These are phyloP conservation scores for Platysteira castanea DNA, from an alignment of 2,113 vertebrate genomes.

Conservation along the genomic window DNA sequence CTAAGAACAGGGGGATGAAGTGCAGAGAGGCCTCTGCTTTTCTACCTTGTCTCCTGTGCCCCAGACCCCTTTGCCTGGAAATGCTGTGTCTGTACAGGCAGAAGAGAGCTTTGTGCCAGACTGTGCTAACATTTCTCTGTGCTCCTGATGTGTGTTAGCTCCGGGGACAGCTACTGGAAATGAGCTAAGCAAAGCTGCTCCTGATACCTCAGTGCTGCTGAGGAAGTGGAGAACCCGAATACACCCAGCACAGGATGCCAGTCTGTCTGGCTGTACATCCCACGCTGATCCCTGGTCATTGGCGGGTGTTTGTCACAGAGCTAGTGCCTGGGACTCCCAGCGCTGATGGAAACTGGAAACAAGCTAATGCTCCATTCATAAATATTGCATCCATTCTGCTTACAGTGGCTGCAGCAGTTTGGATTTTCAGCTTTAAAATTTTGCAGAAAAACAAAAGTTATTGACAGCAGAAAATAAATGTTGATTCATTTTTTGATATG, in stretches of 20 bases:
- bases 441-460: not conserved
- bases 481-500: not conserved
- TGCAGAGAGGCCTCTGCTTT: not conserved
- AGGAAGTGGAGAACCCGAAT: not conserved
- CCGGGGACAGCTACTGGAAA: not conserved
- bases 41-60: not conserved
- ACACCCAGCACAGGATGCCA: not conserved
- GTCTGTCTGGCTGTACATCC: accelerated
- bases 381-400: not conserved
- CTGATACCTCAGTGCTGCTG: not conserved
- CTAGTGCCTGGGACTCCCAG: not conserved
- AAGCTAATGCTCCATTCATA: not conserved
- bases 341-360: not conserved
- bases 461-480: not conserved
- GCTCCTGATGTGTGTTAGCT: not conserved
- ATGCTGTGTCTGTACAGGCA: not conserved
- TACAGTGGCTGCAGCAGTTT: not conserved
- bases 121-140: not conserved
- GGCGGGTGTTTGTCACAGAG: not conserved
- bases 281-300: not conserved
- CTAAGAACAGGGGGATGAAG: not conserved
- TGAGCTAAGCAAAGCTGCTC: not conserved
- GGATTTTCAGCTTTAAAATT: not conserved
- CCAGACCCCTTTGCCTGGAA: not conserved
- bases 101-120: not conserved